A percentile compares a stretch with the other conserved stretches of the same genome.
Conservation (phyloP, 1,140 invertebrate genomes). For the Drosophila arizonae region DNA sequence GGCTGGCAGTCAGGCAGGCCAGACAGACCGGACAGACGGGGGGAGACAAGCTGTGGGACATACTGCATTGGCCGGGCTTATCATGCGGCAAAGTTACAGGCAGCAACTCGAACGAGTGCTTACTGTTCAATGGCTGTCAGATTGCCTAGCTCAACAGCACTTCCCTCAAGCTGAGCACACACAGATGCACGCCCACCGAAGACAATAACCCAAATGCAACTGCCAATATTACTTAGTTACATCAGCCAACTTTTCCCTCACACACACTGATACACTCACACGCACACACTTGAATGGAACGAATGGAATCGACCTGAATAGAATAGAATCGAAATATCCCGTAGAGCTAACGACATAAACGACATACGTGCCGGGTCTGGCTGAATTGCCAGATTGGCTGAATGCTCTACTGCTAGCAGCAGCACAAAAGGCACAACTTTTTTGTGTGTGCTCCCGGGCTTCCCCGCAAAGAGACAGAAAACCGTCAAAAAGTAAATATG, state of each 20-base stretch:
- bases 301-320: constrained; percentile 51
- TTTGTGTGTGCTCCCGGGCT: constrained; percentile 1
- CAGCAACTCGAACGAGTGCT: constrained; percentile 25
- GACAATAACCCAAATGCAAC: constrained; percentile 79
- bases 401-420: constrained; percentile 23
- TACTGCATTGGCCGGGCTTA: constrained; percentile 16
- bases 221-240: constrained; percentile 75
- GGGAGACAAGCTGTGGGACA: not conserved
- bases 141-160: constrained; percentile 37
- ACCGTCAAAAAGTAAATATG: constrained; percentile 79
- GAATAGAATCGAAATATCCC: constrained; percentile 39
- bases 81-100: constrained; percentile 20
- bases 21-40: constrained; percentile 1
- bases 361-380: constrained; percentile 55
- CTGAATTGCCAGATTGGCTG: constrained; percentile 36
- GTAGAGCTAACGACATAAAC: constrained; percentile 72
- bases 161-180: constrained; percentile 10
- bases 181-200: constrained; percentile 31
- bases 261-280: constrained; percentile 16
- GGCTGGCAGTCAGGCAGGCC: not conserved
- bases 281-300: constrained; percentile 29
- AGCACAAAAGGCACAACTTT: constrained; percentile 51
- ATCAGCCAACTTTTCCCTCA: constrained; percentile 48
- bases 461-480: constrained; percentile 43
- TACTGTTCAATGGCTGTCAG: constrained; percentile 43